phyloP scores from a whole-genome alignment of 2,888 invertebrate genomes.

The Leucophora obtusa region DNA sequence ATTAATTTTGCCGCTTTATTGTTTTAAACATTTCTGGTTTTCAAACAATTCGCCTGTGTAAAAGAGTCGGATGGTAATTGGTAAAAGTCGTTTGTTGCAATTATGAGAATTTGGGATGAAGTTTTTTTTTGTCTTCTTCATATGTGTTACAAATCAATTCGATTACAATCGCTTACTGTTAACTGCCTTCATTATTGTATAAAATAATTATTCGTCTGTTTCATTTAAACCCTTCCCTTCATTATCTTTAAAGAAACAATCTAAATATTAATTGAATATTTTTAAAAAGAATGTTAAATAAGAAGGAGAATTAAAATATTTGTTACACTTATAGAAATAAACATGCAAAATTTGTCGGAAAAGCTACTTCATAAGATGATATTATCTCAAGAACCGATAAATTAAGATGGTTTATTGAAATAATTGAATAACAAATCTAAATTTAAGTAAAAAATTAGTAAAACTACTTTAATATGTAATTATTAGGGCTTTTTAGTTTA shows the following conservation, averaged over 20 bases:
- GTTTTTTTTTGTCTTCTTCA: too few species aligned
- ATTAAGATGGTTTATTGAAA: too few species aligned
- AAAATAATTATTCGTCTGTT: constrained; percentile 21
- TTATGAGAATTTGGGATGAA: neutral
- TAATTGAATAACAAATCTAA: too few species aligned
- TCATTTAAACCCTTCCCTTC: neutral
- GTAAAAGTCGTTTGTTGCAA: constrained; percentile 42
- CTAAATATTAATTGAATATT: constrained; percentile 40
- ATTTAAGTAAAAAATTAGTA: too few species aligned
- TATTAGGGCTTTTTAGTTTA: too few species aligned
- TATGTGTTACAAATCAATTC: constrained; percentile 54
- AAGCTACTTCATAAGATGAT: too few species aligned
- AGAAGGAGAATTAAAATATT: too few species aligned
- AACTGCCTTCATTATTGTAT: constrained; percentile 36
- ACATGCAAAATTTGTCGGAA: too few species aligned
- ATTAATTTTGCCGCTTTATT: constrained; percentile 48
- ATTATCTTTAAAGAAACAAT: neutral
- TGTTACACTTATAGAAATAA: too few species aligned
- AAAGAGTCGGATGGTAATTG: neutral
- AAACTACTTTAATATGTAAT: too few species aligned
- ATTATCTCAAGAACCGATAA: too few species aligned
- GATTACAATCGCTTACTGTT: constrained; percentile 49
- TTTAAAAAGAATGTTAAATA: neutral
- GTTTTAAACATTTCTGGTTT: neutral
- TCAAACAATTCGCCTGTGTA: neutral